These are phyloP conservation scores for Chaunax sp. DNA, from an alignment of 2,797 vertebrate species.

Conservation along the genomic window DNA sequence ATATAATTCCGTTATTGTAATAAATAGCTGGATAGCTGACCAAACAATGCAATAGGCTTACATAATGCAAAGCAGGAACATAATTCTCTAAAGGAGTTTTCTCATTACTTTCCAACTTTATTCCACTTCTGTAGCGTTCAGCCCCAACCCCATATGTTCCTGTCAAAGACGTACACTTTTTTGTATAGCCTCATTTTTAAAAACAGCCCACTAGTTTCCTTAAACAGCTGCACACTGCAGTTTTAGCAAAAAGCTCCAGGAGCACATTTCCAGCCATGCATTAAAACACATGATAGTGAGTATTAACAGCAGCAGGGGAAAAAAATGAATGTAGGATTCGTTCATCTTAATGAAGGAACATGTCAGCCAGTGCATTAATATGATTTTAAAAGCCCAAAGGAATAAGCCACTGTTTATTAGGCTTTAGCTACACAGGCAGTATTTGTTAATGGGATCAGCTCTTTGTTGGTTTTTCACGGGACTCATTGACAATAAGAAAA, in stretches of 20 bases:
- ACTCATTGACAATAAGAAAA: not conserved
- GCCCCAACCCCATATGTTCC: not conserved
- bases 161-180: not conserved
- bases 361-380: not conserved
- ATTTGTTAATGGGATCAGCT: not conserved
- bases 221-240: conserved; percentile 3
- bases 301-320: too few relatives aligned
- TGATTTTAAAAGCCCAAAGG: not conserved
- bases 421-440: not conserved
- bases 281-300: not conserved
- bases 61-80: not conserved
- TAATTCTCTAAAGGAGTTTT: not conserved
- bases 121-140: not conserved
- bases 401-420: not conserved
- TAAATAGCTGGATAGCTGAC: not conserved
- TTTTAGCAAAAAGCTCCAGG: not conserved
- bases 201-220: not conserved
- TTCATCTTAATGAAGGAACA: conserved; percentile 1
- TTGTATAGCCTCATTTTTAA: too few relatives aligned
- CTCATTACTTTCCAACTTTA: too few relatives aligned
- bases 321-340: too few relatives aligned
- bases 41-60: not conserved
- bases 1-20: not conserved
- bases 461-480: not conserved
- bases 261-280: not conserved